phyloP scores from a whole-genome alignment of 2,797 vertebrate genomes.

The Nothura maculosa region DNA sequence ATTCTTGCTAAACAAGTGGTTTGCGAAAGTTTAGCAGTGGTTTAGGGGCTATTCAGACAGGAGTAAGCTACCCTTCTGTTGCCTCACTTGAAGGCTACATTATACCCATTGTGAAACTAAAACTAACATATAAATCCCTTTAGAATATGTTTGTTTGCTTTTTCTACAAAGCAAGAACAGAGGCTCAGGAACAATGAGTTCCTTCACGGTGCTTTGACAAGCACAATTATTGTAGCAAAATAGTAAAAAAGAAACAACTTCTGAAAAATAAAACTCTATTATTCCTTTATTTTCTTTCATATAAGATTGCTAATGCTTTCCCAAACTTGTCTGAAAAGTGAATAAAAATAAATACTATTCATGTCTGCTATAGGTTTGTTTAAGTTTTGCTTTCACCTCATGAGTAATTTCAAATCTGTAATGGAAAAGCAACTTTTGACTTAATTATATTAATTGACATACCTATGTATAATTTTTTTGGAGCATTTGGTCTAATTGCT shows the following conservation, averaged over 20 bases:
- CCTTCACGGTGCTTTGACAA: constrained; percentile 20
- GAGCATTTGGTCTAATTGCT: constrained; percentile 80
- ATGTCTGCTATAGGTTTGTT: constrained; percentile 39
- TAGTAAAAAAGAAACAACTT: not conserved
- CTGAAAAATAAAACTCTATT: constrained; percentile 12
- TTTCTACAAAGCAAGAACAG: constrained; percentile 14
- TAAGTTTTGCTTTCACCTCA: constrained; percentile 36
- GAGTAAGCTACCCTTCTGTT: not conserved
- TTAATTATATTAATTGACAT: constrained; percentile 82
- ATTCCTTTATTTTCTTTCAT: constrained; percentile 9
- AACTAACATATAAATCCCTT: constrained; percentile 41
- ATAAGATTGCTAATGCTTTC: not conserved
- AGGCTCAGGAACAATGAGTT: not conserved
- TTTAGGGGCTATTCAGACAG: not conserved
- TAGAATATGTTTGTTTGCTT: constrained; percentile 55
- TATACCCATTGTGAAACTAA: constrained; percentile 43
- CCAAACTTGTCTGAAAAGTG: constrained; percentile 7
- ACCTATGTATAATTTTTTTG: constrained; percentile 77
- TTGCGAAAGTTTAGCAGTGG: not conserved
- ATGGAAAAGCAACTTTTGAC: constrained; percentile 66
- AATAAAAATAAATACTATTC: constrained; percentile 6
- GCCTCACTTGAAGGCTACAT: constrained; percentile 1
- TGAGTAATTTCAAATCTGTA: constrained; percentile 29
- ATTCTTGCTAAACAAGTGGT: not conserved
- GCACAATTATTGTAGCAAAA: constrained; percentile 33